Base-by-base conservation (phyloP, 2,888 invertebrate genomes). In the Orthosia incerta region DNA sequence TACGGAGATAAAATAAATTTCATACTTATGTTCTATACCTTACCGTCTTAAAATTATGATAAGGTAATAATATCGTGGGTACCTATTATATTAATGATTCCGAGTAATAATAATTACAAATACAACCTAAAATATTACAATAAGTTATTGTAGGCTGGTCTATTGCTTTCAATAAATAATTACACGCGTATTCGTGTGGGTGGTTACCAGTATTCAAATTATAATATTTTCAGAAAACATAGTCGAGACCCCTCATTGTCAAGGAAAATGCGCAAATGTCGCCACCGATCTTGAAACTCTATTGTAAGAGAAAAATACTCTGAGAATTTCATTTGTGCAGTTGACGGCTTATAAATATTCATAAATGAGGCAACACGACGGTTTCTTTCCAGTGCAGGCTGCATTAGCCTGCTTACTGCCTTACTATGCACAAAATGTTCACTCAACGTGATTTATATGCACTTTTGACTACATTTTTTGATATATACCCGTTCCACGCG, bases 261-360 rank as follows among this genome's bases (percentile, higher is more conserved):
- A 61, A n/a, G 18, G 13, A 18, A 72, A 62, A 75, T 77, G 73
- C 64, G 67, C 13, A 67, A 80, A 51, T 74, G 74, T 76, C 80
- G 67, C 31, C 67, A 12, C 62, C 71, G 70, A 72, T 84, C 71
- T 74, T 75, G 70, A 77, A 68, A 85, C 80, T 87, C 82, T 81
- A 85, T 87, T 87, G 83, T 84, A 57, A 83, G 76, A 84, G 84
- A 87, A 87, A 86, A 87, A 87, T 88, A 72, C 77, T 85, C 57
- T 60, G 79, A 82, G 80, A 87, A 84, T 84, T 86, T 88, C 82
- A 86, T 84, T 83, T 85, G 81, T 67, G 57, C 70, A 76, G 81
- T 83, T 73, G 61, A 77, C 71, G 67, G 78, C 65, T 83, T 83
- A 85, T 89, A 86, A 89, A 89, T 88, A 89, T 88, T 87, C 88